phyloP scores from a whole-genome alignment of 2,888 invertebrate genomes.

The Drosophila paranaensis region DNA sequence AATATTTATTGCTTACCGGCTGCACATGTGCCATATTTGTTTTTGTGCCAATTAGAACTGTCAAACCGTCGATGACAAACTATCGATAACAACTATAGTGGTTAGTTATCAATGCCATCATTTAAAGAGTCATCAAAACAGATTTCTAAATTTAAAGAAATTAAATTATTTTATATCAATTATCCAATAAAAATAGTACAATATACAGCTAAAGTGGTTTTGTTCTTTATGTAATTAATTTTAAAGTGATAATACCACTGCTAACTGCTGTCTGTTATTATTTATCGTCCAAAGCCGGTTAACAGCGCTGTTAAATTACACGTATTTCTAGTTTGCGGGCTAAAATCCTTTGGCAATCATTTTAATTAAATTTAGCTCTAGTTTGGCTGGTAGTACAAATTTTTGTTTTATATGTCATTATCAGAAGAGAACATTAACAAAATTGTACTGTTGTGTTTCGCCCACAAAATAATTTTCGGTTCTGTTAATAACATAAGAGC shows the following conservation, averaged over 20 bases:
- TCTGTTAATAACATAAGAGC: constrained; percentile 25
- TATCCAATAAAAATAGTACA: too few relatives aligned
- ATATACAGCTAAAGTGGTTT: neutral
- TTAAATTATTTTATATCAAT: neutral
- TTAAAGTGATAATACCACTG: neutral
- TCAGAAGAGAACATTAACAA: neutral
- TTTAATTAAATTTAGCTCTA: too few relatives aligned
- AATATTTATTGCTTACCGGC: constrained; percentile 34
- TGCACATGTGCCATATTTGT: constrained; percentile 46
- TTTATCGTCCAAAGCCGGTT: neutral
- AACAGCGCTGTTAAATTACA: neutral
- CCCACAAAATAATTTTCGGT: too few relatives aligned
- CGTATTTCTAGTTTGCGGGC: too few relatives aligned
- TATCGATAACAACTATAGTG: neutral
- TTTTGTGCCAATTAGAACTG: constrained; percentile 12
- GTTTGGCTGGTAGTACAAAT: neutral
- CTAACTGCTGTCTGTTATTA: neutral
- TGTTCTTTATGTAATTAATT: neutral
- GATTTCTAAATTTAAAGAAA: neutral
- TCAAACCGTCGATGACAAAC: neutral
- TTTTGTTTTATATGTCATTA: neutral
- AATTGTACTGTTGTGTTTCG: neutral
- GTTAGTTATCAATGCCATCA: too few relatives aligned
- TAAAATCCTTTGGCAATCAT: neutral
- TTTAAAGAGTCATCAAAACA: neutral